phyloP scores from a whole-genome alignment of 2,888 invertebrate species.

The Pyrrhopygopsis socrates region DNA sequence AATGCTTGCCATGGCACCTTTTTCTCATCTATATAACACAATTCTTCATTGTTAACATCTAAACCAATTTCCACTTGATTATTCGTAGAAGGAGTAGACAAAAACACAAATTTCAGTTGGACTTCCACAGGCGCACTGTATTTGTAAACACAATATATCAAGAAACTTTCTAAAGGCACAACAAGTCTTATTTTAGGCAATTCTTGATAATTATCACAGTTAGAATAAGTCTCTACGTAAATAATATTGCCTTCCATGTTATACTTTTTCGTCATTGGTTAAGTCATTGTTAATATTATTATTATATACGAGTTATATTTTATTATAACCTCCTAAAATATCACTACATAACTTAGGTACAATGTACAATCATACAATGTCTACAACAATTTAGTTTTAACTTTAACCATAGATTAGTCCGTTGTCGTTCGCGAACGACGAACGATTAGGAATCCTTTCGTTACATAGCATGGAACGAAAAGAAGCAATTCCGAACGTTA shows the following conservation, averaged over 20 bases:
- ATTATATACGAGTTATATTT: no score
- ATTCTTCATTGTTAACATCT: not conserved
- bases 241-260: conserved; percentile 88
- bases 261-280: not conserved
- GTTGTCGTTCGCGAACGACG: no score
- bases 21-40: conserved; percentile 82
- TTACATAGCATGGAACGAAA: no score
- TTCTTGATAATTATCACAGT: conserved; percentile 84
- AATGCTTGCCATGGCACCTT: conserved; percentile 93
- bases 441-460: no score
- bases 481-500: no score
- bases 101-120: conserved; percentile 92
- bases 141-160: conserved; percentile 96
- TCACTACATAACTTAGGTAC: no score
- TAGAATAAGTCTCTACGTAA: conserved; percentile 90
- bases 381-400: no score
- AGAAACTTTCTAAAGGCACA: conserved; percentile 96
- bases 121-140: conserved; percentile 94
- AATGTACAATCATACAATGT: no score
- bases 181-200: conserved; percentile 90
- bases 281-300: no score
- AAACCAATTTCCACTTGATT: conserved; percentile 20
- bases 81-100: not conserved
- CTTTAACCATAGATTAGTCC: no score
- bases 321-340: not conserved